Evolutionary conservation across 2,113 vertebrate species (phyloP).

Genomic region (Phycodurus eques): DNA sequence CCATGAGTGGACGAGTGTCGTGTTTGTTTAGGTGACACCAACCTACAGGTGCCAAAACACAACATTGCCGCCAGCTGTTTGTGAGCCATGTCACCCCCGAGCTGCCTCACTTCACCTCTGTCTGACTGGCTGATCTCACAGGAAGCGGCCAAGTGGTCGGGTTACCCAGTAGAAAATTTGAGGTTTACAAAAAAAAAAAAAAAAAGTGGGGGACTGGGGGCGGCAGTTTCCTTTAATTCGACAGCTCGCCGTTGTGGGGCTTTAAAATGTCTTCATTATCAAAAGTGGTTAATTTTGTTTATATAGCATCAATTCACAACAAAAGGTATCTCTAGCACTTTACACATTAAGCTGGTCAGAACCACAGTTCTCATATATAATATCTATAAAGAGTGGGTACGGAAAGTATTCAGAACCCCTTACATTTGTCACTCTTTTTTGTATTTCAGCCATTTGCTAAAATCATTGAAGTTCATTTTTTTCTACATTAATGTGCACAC

Average conservation of each 20-base stretch:
- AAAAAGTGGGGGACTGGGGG: slow-evolving; percentile 6
- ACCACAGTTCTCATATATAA: too few relatives aligned
- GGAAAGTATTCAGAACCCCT: too few relatives aligned
- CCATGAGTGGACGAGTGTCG: slow-evolving; percentile 25
- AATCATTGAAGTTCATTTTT: too few relatives aligned
- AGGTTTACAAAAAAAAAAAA: slow-evolving; percentile 66
- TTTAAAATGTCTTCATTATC: slow-evolving; percentile 23
- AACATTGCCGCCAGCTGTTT: slow-evolving; percentile 62
- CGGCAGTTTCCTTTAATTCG: slow-evolving; percentile 46
- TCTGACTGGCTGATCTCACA: slow-evolving; percentile 63
- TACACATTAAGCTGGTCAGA: too few relatives aligned
- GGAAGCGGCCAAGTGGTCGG: slow-evolving; percentile 68
- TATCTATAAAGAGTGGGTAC: too few relatives aligned
- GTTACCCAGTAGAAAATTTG: slow-evolving; percentile 71
- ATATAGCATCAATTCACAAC: too few relatives aligned
- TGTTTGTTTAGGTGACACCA: slow-evolving; percentile 69
- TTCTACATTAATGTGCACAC: too few relatives aligned
- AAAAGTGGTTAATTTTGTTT: neutral
- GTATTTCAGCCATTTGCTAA: too few relatives aligned
- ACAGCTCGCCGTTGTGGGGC: slow-evolving; percentile 13
- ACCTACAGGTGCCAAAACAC: slow-evolving; percentile 67
- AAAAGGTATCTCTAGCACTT: too few relatives aligned
- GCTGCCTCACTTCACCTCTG: slow-evolving; percentile 49
- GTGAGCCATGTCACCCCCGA: slow-evolving; percentile 47
- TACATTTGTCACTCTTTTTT: too few relatives aligned